These are phyloP conservation scores for Pygathrix nemaeus DNA, from an alignment of 2,113 vertebrate genomes.

Conservation along the genomic window DNA sequence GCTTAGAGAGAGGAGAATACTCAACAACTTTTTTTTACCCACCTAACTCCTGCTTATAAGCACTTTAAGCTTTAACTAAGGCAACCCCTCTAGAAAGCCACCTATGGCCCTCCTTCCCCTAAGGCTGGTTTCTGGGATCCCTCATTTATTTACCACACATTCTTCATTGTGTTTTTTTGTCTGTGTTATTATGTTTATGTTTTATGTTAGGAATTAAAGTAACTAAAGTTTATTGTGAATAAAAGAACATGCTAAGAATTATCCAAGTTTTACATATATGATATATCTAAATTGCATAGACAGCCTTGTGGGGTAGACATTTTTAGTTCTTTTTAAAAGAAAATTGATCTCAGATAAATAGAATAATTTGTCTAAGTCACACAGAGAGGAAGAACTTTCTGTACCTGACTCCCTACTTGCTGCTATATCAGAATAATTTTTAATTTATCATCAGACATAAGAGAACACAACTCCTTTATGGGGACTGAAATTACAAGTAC, in stretches of 20 bases:
- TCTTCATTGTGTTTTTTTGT: background rate
- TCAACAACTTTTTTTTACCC: background rate
- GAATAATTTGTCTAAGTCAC: background rate
- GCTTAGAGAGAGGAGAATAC: background rate
- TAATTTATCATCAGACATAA: background rate
- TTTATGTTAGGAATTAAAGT: background rate
- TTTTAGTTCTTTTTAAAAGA: background rate
- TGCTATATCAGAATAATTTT: background rate
- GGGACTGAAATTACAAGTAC: background rate
- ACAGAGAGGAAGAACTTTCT: background rate
- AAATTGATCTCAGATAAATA: background rate
- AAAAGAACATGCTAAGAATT: background rate
- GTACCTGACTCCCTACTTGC: background rate
- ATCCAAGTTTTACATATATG: background rate
- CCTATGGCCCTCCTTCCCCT: background rate
- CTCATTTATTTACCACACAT: background rate
- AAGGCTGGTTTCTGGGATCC: background rate
- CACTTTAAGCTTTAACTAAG: background rate
- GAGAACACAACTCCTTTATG: background rate
- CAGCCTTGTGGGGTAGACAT: background rate
- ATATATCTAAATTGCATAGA: background rate
- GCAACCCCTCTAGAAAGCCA: background rate
- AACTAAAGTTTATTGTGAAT: background rate
- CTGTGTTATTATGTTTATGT: background rate
- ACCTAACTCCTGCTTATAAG: background rate